Base-by-base conservation (phyloP, 2,797 vertebrate species). In the Cryptoblepharus egeriae region DNA sequence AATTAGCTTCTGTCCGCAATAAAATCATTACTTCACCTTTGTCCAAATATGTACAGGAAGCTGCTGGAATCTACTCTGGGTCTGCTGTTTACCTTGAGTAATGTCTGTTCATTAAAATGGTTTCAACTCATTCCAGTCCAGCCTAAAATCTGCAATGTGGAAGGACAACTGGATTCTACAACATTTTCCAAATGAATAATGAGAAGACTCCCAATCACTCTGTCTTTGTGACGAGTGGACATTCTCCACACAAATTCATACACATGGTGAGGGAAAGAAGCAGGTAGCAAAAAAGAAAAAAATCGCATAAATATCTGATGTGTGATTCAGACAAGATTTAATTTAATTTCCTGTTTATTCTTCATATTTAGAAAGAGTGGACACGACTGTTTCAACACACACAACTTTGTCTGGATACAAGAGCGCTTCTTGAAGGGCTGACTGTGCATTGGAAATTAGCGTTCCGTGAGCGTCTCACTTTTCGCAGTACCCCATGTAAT, bases 41-140 rank as follows among this genome's bases (percentile, higher is more conserved):
- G 70, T 84, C 63, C 60, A 90, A 90, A 84, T 65, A 86, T 86
- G 35, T 58, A 65, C 61, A 86, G 77, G 71, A 82, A 6, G 57
- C 0, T 3, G 70, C 67, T 89, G 87, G 82, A 90, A 78, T 84
- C 75, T 78, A 35, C 76, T 88, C 75, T 81, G 22, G 0, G 18
- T 81, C 83, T 91, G 88, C 86, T 93, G 88, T 91, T 93, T 90
- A 90, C 78, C 82, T 92, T 88, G 28, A 75, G 83, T 85, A 61
- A 11, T 75, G 85, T 80, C 89, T 88, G 72, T 87, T 91, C 89
- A 82, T 87, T 4, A 83, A 91, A 91, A 87, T 81, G 70, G 72
- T 68, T 88, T 91, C 81, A 89, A 71, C 71, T 84, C 65, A 89
- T 93, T 89, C 80, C 28, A 80, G 81, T 80, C 70, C 64, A 90